Percentiles rank a stretch among this genome's conserved stretches.
Conservation (phyloP, 1,140 invertebrate genomes). For the Contarinia nasturtii region DNA sequence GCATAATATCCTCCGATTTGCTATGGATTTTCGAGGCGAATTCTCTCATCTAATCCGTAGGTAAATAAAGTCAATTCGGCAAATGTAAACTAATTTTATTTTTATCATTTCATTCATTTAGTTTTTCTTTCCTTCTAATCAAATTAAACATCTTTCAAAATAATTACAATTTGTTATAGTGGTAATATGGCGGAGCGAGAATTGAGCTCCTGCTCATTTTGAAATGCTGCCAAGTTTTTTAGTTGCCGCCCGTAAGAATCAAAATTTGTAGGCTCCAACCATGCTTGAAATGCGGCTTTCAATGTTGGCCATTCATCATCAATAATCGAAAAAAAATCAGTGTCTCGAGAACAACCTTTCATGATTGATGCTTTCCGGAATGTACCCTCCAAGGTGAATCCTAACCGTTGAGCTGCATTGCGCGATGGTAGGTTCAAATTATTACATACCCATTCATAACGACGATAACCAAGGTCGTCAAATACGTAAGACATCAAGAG, state of each 20-base stretch:
- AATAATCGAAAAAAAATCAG: slow-evolving; percentile 1
- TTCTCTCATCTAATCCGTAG: too few species aligned
- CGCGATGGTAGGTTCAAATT: neutral
- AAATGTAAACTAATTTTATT: too few species aligned
- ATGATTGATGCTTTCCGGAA: slow-evolving; percentile 1
- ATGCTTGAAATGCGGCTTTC: neutral
- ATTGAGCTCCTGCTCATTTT: too few species aligned
- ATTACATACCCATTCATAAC: slow-evolving; percentile 2
- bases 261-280: neutral
- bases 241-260: neutral
- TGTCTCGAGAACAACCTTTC: slow-evolving; percentile 1
- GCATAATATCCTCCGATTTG: too few species aligned
- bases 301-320: slow-evolving; percentile 1
- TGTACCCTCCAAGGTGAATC: slow-evolving; percentile 2
- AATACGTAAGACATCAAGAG: slow-evolving; percentile 1
- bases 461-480: slow-evolving; percentile 3
- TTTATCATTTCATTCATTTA: too few species aligned
- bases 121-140: too few species aligned
- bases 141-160: too few species aligned
- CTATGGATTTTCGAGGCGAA: too few species aligned
- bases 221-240: neutral
- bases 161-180: too few species aligned
- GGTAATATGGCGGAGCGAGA: too few species aligned
- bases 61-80: too few species aligned
- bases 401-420: slow-evolving; percentile 1